Evolutionary conservation across 37 sponge, comb jelly and placozoan genomes (phyloP).

Genomic region (Theonella swinhoei): DNA sequence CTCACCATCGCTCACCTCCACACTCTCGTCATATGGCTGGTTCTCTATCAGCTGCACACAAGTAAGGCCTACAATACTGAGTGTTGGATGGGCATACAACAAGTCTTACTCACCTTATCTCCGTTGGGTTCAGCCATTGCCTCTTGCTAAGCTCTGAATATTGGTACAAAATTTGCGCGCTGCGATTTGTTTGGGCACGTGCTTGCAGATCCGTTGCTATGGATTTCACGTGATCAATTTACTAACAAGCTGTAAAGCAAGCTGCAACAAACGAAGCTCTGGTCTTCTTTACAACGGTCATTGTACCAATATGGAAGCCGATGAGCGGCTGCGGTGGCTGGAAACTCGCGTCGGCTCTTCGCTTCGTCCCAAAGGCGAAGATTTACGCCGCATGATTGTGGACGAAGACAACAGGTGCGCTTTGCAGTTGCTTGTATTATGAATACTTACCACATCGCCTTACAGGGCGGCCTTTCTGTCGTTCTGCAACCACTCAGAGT

Average conservation of each 20-base stretch:
- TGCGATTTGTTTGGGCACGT: background rate
- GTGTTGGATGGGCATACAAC: no score
- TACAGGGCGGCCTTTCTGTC: constrained; percentile 73
- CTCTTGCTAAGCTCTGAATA: background rate
- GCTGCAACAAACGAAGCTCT: background rate
- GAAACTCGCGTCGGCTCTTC: constrained; percentile 85
- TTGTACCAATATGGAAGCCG: constrained; percentile 65
- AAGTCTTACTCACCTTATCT: background rate
- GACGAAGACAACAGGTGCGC: constrained; percentile 61
- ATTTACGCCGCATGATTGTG: constrained; percentile 53
- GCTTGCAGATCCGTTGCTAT: background rate
- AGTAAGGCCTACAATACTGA: background rate
- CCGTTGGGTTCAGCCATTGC: background rate
- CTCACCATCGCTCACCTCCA: constrained; percentile 95
- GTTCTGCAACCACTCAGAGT: constrained; percentile 85
- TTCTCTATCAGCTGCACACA: constrained; percentile 64
- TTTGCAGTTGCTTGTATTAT: background rate
- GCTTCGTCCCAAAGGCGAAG: constrained; percentile 72
- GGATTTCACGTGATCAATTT: constrained; percentile 7
- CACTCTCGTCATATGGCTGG: constrained; percentile 95
- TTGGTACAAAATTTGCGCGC: background rate
- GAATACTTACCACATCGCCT: background rate
- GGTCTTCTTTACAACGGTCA: background rate
- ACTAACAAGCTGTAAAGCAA: background rate
- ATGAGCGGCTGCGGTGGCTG: constrained; percentile 87